These are phyloP conservation scores for Callocephalon fimbriatum DNA, from an alignment of 2,113 vertebrate genomes.

Conservation along the genomic window DNA sequence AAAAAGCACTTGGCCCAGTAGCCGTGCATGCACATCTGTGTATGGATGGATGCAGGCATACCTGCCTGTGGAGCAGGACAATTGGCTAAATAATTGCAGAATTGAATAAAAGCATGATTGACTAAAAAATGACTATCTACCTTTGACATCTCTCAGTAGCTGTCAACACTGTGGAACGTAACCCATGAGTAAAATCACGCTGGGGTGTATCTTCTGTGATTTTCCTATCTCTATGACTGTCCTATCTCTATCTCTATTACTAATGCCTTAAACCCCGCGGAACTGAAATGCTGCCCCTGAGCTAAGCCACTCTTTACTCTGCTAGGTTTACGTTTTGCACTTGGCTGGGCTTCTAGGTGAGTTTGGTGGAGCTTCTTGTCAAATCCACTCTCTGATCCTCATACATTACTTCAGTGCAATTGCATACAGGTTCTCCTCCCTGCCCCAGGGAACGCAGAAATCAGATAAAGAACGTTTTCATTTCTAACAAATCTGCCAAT, in stretches of 20 bases:
- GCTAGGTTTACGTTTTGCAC: constrained; percentile 9
- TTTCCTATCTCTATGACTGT: neutral
- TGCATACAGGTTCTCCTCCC: neutral
- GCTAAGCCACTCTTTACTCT: neutral
- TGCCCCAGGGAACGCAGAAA: neutral
- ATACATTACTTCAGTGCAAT: neutral
- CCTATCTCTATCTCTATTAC: neutral
- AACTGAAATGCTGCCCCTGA: neutral
- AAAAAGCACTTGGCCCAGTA: constrained; percentile 51
- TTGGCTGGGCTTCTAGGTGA: constrained; percentile 2
- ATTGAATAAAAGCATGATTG: neutral
- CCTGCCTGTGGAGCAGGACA: neutral
- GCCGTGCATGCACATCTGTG: rapidly evolving
- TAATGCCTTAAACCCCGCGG: neutral
- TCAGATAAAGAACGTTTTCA: constrained; percentile 32
- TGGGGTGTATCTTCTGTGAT: neutral
- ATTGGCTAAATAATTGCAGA: neutral
- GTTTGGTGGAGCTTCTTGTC: constrained; percentile 23
- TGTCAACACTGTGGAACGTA: neutral
- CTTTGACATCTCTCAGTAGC: neutral
- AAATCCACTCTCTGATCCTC: neutral
- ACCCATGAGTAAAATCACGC: neutral
- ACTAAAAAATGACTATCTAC: neutral
- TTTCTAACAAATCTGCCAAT: neutral
- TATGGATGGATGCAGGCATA: neutral